phyloP scores from a whole-genome alignment of 1,140 invertebrate species.

The Eumaeus atala region DNA sequence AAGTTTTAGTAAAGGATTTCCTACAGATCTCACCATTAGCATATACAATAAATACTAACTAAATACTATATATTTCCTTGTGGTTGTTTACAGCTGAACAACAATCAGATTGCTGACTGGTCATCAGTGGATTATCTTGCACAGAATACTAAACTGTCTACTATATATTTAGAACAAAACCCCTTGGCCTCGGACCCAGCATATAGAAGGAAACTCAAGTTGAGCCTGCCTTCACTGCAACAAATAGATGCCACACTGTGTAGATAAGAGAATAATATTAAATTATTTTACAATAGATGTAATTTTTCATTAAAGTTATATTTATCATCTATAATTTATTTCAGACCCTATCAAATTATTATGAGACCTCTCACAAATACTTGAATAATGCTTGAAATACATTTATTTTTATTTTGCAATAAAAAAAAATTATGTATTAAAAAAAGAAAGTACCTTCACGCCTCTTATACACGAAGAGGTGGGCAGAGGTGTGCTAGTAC shows the following conservation, averaged over 20 bases:
- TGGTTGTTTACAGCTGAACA: constrained; percentile 85
- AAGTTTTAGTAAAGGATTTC: too few species aligned
- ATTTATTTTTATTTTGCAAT: too few species aligned
- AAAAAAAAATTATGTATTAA: too few species aligned
- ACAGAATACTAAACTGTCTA: constrained; percentile 85
- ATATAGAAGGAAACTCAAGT: constrained; percentile 94
- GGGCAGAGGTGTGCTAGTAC: too few species aligned
- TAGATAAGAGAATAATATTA: constrained; percentile 60
- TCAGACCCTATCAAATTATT: too few species aligned
- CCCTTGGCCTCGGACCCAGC: constrained; percentile 88
- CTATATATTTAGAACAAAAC: constrained; percentile 96
- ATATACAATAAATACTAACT: too few species aligned
- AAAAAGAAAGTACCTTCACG: too few species aligned
- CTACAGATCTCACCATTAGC: too few species aligned
- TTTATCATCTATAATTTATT: constrained; percentile 6
- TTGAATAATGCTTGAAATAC: too few species aligned
- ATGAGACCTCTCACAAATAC: neutral
- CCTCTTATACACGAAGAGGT: too few species aligned
- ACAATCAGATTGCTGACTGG: constrained; percentile 93
- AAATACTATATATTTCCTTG: too few species aligned
- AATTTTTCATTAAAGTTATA: constrained; percentile 4
- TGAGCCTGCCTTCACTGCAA: constrained; percentile 87
- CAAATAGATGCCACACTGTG: constrained; percentile 98
- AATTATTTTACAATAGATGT: constrained; percentile 12
- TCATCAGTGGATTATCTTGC: constrained; percentile 85